Conservation (phyloP, 2,797 vertebrate genomes). For the Falco columbarius region DNA sequence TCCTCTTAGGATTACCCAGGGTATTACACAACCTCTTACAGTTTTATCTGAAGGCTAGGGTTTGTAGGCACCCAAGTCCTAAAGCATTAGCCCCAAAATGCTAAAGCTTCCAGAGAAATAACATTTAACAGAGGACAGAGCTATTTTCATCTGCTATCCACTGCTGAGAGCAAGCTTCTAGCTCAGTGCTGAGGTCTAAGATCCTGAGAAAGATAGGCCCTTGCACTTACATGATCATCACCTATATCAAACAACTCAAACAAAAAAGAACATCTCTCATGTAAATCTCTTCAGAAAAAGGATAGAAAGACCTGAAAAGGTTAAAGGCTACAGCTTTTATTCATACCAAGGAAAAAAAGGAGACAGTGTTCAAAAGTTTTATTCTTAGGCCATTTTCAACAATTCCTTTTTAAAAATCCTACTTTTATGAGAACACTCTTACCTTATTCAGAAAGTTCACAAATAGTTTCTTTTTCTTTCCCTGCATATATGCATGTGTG, state of each 20-base stretch:
- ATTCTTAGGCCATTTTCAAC: constrained; percentile 58
- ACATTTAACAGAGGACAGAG: constrained; percentile 26
- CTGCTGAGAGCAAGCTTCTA: constrained; percentile 48
- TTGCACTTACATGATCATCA: constrained; percentile 52
- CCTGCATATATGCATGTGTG: not conserved
- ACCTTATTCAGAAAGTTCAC: constrained; percentile 45
- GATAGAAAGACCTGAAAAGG: constrained; percentile 52
- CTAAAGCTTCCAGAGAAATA: constrained; percentile 20
- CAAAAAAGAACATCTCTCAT: constrained; percentile 52
- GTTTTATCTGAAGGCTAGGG: not conserved
- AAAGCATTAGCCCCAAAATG: constrained; percentile 20
- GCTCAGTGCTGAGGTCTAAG: constrained; percentile 17
- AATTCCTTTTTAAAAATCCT: constrained; percentile 39
- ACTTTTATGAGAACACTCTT: constrained; percentile 23
- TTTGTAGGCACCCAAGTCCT: constrained; percentile 10
- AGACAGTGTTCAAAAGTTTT: constrained; percentile 56
- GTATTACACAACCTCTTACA: not conserved
- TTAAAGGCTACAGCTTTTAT: constrained; percentile 61
- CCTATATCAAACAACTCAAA: constrained; percentile 48
- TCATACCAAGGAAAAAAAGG: constrained; percentile 1
- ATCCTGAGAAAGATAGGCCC: constrained; percentile 45
- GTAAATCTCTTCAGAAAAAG: constrained; percentile 61
- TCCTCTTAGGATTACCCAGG: not conserved
- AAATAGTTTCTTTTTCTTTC: constrained; percentile 35
- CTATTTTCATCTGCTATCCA: constrained; percentile 22